Conservation (phyloP, 2,797 vertebrate genomes). For the Hirundo rustica region DNA sequence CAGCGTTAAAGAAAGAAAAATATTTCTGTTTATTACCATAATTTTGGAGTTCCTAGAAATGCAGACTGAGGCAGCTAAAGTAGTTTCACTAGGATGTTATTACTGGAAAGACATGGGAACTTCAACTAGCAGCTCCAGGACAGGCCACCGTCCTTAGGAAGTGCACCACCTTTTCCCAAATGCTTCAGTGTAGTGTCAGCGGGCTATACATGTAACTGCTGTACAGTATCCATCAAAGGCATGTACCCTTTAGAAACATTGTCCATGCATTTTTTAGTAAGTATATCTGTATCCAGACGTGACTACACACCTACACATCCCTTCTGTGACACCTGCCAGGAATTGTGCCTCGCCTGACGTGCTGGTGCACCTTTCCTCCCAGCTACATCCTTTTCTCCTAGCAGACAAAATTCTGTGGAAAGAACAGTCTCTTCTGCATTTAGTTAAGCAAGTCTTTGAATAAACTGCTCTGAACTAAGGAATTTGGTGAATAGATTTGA, state of each 20-base stretch:
- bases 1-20: neutral
- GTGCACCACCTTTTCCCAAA: neutral
- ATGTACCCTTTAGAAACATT: neutral
- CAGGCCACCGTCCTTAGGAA: neutral
- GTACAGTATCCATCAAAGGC: neutral
- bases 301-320: neutral
- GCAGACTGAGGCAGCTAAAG: neutral
- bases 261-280: neutral
- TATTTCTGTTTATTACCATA: neutral
- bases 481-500: neutral
- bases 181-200: neutral
- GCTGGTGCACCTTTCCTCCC: neutral
- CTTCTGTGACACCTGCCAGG: neutral
- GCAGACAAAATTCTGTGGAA: neutral
- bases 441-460: neutral
- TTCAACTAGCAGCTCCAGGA: neutral
- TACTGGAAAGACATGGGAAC: neutral
- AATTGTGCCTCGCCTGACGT: rapidly evolving
- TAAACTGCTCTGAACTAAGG: neutral
- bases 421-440: neutral
- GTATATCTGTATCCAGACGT: neutral
- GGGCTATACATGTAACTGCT: rapidly evolving
- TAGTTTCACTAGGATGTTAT: neutral
- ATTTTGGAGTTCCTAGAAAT: neutral
- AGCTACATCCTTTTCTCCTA: neutral